Evolutionary conservation across 1,140 invertebrate species (phyloP), one percentile per base, ranked within the genome.

Genomic region (Scaptomyza montana): DNA sequence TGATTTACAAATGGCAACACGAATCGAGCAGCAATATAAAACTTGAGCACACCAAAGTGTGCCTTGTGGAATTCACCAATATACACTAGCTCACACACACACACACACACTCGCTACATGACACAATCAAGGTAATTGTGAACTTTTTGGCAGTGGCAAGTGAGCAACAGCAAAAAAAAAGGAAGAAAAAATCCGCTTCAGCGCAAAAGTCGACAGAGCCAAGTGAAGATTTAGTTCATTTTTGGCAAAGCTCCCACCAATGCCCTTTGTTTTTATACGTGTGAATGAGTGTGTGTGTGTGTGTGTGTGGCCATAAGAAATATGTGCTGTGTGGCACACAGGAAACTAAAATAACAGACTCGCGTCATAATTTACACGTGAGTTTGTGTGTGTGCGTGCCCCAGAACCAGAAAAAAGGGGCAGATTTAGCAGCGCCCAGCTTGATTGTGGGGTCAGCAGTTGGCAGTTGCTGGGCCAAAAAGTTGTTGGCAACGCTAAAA

Each of bases 91-190:
- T 36, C 33, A 28, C 19, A 39, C 28, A 46, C 33, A 30, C 56
- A 28, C 28, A 33, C 10, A 56, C 12, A 16, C 19, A n/a, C 28
- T 19, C 2, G 13, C 39, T 12, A 56, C 45, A 60, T 49, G 54
- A 72, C 55, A 76, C 73, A 76, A 76, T 76, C 73, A 76, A 61
- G 73, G 73, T 76, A 76, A 76, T 76, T 76, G 73, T 61, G 56
- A 70, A 72, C 73, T 71, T 76, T 76, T 76, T 76, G 73, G 73
- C 73, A 76, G 57, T 64, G 55, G 25, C n/a, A 63, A 49, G 19
- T 55, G 72, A 28, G 64, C 2, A 36, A 2, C 7, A 8, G 8
- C 33, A 36, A 36, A 9, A 36, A 36, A 36, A 33, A 33, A 5
- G 0, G 7, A 62, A 64, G 61, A 62, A 59, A 68, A 68, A 69